Percentiles rank a stretch among this genome's conserved stretches.
These are phyloP conservation scores for Tenthredo amoena DNA, from an alignment of 2,888 invertebrate species.

Conservation along the genomic window DNA sequence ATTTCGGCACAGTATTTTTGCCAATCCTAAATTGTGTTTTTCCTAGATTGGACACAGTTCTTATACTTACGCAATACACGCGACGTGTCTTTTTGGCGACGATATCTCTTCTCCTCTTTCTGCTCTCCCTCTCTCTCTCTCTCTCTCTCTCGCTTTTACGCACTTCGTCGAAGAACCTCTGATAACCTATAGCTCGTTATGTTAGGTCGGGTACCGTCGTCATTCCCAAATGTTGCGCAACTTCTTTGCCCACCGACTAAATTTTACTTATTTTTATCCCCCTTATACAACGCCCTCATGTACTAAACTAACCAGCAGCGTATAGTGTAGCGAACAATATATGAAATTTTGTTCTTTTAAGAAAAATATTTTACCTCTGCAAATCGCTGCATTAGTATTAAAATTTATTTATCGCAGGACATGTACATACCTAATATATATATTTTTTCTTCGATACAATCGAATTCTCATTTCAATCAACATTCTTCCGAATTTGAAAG, in stretches of 20 bases:
- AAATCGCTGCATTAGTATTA: neutral
- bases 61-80: neutral
- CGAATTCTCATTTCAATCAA: neutral
- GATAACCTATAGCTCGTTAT: constrained; percentile 50
- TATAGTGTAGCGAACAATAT: neutral
- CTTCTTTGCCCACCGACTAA: constrained; percentile 30
- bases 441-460: neutral
- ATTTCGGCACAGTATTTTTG: neutral
- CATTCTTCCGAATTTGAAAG: neutral
- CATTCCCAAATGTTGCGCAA: constrained; percentile 40
- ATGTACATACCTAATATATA: neutral
- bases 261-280: constrained; percentile 41
- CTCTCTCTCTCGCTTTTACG: constrained; percentile 7
- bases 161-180: constrained; percentile 44
- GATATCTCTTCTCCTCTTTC: constrained; percentile 10
- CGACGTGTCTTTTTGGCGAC: constrained; percentile 39
- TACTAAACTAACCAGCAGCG: neutral
- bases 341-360: neutral
- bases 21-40: neutral
- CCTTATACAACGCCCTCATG: constrained; percentile 36
- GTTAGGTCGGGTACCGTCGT: constrained; percentile 49
- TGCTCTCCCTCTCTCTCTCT: neutral
- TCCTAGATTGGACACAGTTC: neutral
- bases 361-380: neutral
- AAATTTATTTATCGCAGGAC: too few relatives aligned